Evolutionary conservation across 2,797 vertebrate genomes (phyloP).

Genomic region (Rhinatrema bivittatum): DNA sequence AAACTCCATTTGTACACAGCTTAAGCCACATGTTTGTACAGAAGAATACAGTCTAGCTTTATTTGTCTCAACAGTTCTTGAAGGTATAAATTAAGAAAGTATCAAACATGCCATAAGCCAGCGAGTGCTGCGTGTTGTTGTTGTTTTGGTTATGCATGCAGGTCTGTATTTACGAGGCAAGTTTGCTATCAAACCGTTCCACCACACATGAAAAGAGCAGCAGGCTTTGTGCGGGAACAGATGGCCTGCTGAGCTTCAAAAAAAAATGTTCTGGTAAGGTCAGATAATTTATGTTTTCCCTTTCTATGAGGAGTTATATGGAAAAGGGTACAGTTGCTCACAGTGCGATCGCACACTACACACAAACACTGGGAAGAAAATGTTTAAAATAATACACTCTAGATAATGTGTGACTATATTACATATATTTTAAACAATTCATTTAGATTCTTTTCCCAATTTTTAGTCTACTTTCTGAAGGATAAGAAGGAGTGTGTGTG

Average conservation of each 20-base stretch:
- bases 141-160: slow-evolving; percentile 42
- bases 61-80: slow-evolving; percentile 67
- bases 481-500: no score
- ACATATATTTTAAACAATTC: no score
- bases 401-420: no score
- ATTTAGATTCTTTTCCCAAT: no score
- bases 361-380: no score
- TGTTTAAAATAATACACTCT: no score
- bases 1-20: slow-evolving; percentile 41
- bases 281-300: slow-evolving; percentile 37
- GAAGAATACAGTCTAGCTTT: slow-evolving; percentile 59
- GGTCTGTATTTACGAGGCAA: slow-evolving; percentile 57
- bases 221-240: slow-evolving; percentile 63
- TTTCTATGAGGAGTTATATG: no score
- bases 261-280: slow-evolving; percentile 36
- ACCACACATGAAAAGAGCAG: slow-evolving; percentile 66
- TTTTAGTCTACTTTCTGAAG: no score
- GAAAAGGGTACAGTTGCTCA: no score
- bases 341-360: no score
- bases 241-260: slow-evolving; percentile 52
- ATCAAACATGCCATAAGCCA: slow-evolving; percentile 50
- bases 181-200: slow-evolving; percentile 66
- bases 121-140: slow-evolving; percentile 43
- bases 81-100: slow-evolving; percentile 60
- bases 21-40: slow-evolving; percentile 57